Evolutionary conservation across 2,888 invertebrate species (phyloP).

Genomic region (Drosophila affinis): DNA sequence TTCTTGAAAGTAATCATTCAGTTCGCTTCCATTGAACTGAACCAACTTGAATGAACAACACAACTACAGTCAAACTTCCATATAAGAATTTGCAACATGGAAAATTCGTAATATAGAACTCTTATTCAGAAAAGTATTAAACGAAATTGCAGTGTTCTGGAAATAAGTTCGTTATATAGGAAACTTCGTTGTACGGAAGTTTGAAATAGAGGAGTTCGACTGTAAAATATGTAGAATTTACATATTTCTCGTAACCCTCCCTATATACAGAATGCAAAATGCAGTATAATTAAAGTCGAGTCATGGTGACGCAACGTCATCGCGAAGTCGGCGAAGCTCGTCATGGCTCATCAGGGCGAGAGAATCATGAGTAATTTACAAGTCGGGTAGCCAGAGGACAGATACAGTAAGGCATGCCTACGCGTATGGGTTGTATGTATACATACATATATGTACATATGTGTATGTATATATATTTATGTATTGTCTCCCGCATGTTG

Average conservation of each 20-base stretch:
- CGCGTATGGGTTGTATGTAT: neutral
- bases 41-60: conserved; percentile 4
- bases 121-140: too few species aligned
- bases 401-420: conserved; percentile 2
- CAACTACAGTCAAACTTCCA: neutral
- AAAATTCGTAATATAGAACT: too few species aligned
- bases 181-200: too few species aligned
- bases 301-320: conserved; percentile 58
- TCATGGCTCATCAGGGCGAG: conserved; percentile 41
- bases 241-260: conserved; percentile 1
- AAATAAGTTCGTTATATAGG: too few species aligned
- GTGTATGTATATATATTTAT: neutral
- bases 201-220: too few species aligned
- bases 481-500: conserved; percentile 24
- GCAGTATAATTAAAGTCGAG: conserved; percentile 46
- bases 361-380: conserved; percentile 31
- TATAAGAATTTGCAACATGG: neutral
- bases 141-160: too few species aligned
- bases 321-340: conserved; percentile 31
- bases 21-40: conserved; percentile 30
- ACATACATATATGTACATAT: neutral
- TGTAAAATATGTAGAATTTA: neutral
- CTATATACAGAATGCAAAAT: conserved; percentile 6
- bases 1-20: neutral
- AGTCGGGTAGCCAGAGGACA: conserved; percentile 3